Conservation (phyloP, 2,797 vertebrate species). For the Glyptemys insculpta region DNA sequence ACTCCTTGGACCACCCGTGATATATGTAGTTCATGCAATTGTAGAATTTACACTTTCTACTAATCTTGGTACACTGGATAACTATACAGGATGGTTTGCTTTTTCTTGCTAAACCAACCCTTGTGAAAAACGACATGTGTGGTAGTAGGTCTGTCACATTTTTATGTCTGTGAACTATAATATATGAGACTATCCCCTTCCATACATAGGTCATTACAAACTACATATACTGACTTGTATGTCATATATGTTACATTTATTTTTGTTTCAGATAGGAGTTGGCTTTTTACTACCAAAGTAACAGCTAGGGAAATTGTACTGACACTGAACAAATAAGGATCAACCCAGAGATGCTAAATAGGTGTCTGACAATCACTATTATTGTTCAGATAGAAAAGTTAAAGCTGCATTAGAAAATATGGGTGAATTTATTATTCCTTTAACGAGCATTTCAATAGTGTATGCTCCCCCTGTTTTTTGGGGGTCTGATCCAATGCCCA, state of each 20-base stretch:
- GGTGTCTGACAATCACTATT: neutral
- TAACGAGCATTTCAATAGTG: neutral
- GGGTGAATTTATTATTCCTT: neutral
- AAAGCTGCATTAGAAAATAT: neutral
- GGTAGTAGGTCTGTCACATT: neutral
- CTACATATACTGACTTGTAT: neutral
- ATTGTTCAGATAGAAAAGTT: neutral
- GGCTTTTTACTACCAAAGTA: neutral
- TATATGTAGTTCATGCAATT: neutral
- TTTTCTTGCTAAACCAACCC: neutral
- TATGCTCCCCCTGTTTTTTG: accelerated
- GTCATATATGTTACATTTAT: neutral
- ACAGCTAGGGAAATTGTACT: neutral
- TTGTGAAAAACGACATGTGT: neutral
- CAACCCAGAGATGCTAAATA: neutral
- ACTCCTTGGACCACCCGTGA: neutral
- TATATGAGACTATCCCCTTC: neutral
- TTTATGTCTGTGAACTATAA: neutral
- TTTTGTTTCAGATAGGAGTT: neutral
- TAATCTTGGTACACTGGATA: neutral
- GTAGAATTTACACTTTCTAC: neutral
- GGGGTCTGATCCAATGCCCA: neutral
- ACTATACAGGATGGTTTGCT: neutral
- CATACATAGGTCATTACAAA: neutral
- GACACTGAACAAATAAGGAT: neutral